A percentile compares a stretch with the other conserved stretches of the same genome.
These are phyloP conservation scores for Scaptomyza pallida DNA, from an alignment of 1,140 invertebrate species.

Conservation along the genomic window DNA sequence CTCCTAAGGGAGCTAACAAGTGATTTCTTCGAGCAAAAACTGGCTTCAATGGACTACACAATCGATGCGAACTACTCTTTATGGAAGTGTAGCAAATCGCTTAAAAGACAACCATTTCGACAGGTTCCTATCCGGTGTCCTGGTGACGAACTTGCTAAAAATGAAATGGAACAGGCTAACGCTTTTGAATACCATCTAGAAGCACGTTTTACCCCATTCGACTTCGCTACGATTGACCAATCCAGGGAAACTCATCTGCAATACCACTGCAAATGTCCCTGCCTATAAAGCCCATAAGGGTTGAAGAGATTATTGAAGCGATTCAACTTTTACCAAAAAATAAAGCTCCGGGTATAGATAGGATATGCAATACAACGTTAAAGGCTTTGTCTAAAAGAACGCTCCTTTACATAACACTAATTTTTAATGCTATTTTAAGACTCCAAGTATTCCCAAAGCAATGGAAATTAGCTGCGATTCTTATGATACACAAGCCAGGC, in stretches of 20 bases:
- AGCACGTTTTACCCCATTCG: no score
- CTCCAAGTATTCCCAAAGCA: constrained; percentile 4
- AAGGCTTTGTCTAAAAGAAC: constrained; percentile 1
- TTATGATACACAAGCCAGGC: no score
- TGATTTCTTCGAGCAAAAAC: constrained; percentile 16
- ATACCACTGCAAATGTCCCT: background rate
- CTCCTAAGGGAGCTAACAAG: no score
- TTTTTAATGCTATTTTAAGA: constrained; percentile 22
- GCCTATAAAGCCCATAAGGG: no score
- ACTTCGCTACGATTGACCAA: no score
- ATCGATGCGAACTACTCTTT: constrained; percentile 23
- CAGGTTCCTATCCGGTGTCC: constrained; percentile 7
- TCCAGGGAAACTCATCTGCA: background rate
- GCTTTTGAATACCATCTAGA: background rate
- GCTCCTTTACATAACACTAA: background rate
- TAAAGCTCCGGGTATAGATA: background rate
- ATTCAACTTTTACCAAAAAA: no score
- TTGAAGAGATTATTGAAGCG: no score
- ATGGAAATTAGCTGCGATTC: no score
- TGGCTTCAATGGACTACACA: constrained; percentile 22
- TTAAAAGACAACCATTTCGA: constrained; percentile 13
- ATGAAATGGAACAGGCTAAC: background rate
- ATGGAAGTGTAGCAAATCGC: constrained; percentile 28
- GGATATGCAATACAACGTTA: background rate
- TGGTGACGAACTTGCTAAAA: constrained; percentile 1